These are phyloP conservation scores for Epicampocera succincta DNA, from an alignment of 2,888 invertebrate species.

Conservation along the genomic window DNA sequence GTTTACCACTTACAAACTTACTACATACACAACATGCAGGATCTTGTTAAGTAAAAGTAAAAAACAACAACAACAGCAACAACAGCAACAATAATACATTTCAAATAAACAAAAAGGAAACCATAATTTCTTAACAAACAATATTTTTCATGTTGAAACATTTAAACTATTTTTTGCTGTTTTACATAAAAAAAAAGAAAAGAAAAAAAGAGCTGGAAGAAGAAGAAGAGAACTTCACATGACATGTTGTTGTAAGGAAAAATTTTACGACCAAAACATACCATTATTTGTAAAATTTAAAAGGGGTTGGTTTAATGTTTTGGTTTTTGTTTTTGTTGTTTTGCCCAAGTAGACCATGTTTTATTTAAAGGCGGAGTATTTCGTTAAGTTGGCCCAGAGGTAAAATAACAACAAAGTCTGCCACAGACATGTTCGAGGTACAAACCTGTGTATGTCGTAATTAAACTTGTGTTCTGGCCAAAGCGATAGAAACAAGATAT, in stretches of 20 bases:
- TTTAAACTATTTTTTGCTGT: slow-evolving; percentile 60
- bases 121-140: slow-evolving; percentile 66
- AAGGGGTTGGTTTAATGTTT: slow-evolving; percentile 64
- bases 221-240: not conserved
- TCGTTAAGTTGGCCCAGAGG: slow-evolving; percentile 40
- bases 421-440: not conserved
- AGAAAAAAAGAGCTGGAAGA: slow-evolving; percentile 19
- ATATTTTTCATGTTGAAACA: slow-evolving; percentile 67
- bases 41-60: slow-evolving; percentile 40
- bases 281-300: not conserved
- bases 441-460: slow-evolving; percentile 35
- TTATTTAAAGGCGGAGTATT: slow-evolving; percentile 60
- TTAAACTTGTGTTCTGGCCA: slow-evolving; percentile 56
- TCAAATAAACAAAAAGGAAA: slow-evolving; percentile 55
- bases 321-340: not conserved
- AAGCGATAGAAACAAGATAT: slow-evolving; percentile 49
- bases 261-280: not conserved
- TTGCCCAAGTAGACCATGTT: slow-evolving; percentile 53
- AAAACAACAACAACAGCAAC: slow-evolving; percentile 16
- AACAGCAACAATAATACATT: not conserved
- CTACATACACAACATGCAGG: slow-evolving; percentile 45
- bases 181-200: slow-evolving; percentile 42
- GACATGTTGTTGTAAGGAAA: not conserved
- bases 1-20: slow-evolving; percentile 45
- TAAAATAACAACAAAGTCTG: slow-evolving; percentile 1